Conservation (phyloP, 2,888 invertebrate species). For the Tetranychus truncatus region DNA sequence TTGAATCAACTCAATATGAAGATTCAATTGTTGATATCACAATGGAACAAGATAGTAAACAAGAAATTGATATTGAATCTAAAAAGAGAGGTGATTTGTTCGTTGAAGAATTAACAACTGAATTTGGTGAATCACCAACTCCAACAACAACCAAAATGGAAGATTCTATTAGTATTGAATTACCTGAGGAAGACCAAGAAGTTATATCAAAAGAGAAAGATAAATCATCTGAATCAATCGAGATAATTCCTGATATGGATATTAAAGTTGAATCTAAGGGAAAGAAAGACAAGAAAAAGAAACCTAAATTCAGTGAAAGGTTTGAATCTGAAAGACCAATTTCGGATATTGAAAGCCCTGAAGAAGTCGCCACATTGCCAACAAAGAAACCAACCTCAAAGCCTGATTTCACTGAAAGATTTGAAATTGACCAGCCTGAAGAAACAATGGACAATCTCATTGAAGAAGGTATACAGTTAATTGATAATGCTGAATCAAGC, state of each 20-base stretch:
- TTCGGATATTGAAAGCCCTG: not conserved
- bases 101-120: not conserved
- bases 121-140: not conserved
- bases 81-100: not conserved
- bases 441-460: no score
- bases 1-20: not conserved
- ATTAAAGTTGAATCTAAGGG: not conserved
- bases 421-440: no score
- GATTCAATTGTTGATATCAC: not conserved
- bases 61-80: no score
- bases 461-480: no score
- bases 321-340: not conserved
- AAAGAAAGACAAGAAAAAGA: not conserved
- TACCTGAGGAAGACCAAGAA: not conserved
- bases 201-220: not conserved
- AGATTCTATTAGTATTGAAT: not conserved
- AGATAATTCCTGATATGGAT: not conserved
- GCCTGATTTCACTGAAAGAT: no score
- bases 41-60: not conserved
- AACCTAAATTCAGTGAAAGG: not conserved
- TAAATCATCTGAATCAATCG: not conserved
- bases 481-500: no score
- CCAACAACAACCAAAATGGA: not conserved
- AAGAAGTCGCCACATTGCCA: not conserved
- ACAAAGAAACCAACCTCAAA: no score